Evolutionary conservation across 1,140 invertebrate genomes (phyloP), one percentile per base, ranked within the genome.

Genomic region (Ips nitidus): DNA sequence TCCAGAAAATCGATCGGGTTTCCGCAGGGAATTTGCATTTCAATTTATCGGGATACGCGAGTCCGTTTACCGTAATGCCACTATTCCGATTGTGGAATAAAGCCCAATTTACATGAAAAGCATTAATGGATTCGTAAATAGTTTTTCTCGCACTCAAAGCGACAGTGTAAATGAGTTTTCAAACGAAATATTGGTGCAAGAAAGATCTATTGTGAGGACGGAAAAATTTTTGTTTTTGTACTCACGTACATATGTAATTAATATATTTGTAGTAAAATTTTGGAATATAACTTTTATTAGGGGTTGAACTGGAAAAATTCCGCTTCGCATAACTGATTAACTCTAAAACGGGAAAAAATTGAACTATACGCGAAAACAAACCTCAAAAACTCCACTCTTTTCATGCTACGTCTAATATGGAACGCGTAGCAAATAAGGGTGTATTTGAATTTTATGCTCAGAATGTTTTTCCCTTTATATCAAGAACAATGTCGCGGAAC

Each of bases 401-500:
- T 47, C 45, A 47, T 47, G 45, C 52, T 38, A 55, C 37, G 4
- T 55, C 37, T 55, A 55, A 55, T 55, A 55, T 38, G 57, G 57
- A 5, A 41, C 57, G 41, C 39, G 57, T 41, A 42, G 41, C 57
- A 59, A 59, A 59, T 59, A 59, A 41, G 57, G 57, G 53, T 50
- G 53, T 55, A 55, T 55, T 38, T 38, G 52, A 38, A 55, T 55
- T 55, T 55, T 55, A 55, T 55, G 52, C 39, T 59, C 41, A 59
- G 41, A 59, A 42, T 59, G 57, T 61, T 61, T 45, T 61, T 58
- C 59, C 59, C 39, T 50, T 61, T 50, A 50, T 50, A 50, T 43
- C 43, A 61, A 50, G 59, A 61, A 61, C 59, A 61, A 61, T 61
- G 59, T 59, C 5, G 41, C 57, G 57, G 39, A 59, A 59, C 57